Conservation (phyloP, 1,140 invertebrate genomes). For the Camponotus floridanus region DNA sequence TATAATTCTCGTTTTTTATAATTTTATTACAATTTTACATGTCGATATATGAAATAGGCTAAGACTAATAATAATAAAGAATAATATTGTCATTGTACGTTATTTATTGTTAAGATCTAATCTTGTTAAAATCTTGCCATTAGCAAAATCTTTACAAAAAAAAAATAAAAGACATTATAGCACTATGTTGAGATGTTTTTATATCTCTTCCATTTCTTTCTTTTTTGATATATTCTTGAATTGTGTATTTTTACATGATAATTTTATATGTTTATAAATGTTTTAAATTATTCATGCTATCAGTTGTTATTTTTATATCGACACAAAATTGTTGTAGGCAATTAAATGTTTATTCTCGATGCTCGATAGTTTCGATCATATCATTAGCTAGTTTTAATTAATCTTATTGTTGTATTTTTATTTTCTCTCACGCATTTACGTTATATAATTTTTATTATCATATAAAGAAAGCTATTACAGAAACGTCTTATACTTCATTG, state of each 20-base stretch:
- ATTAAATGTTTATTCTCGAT: not conserved
- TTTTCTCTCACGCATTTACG: not conserved
- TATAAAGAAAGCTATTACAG: not conserved
- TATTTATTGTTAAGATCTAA: not conserved
- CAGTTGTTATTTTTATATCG: not conserved
- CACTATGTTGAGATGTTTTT: not conserved
- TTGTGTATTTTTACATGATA: not conserved
- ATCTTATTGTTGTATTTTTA: not conserved
- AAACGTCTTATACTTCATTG: not conserved
- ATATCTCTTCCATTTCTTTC: not conserved
- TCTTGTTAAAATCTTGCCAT: slow-evolving; percentile 4
- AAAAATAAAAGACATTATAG: not conserved
- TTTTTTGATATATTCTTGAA: not conserved
- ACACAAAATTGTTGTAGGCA: not conserved
- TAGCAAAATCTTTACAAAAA: not conserved
- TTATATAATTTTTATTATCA: slow-evolving; percentile 33
- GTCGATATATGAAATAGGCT: no score
- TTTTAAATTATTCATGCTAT: not conserved
- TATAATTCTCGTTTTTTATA: not conserved
- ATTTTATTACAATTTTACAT: slow-evolving; percentile 5
- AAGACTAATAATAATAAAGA: not conserved
- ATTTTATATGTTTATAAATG: not conserved
- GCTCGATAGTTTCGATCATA: slow-evolving; percentile 22
- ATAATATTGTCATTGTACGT: not conserved
- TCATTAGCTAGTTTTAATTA: not conserved